Evolutionary conservation across 2,797 vertebrate genomes (phyloP), one percentile per base, ranked within the genome.

Genomic region (Sebastes hubbsi): DNA sequence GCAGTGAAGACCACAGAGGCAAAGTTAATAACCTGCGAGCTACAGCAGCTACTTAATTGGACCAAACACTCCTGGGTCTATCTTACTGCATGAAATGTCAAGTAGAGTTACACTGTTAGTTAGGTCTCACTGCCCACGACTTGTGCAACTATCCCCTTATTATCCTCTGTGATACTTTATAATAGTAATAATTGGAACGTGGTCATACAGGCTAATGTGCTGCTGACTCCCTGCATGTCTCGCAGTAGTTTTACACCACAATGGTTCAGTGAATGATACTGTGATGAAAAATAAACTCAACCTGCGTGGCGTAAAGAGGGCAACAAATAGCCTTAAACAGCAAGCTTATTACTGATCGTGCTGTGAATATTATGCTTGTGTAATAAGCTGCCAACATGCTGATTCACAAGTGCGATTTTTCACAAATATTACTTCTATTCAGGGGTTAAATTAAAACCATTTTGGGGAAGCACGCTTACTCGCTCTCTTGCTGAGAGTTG

Each of bases 41-140:
- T 10, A 32, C 83, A 80, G 88, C 77, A 77, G 77, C 72, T 60
- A 60, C 66, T 77, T 92, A 90, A 91, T 81, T 88, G 80, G 83
- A 80, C 72, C 73, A 73, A 87, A 90, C 71, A 81, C 78, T 85
- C 77, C 69, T 76, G 78, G 76, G 62, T 56, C 55, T 25, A 63
- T 60, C 62, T 74, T 64, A 36, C 70, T 46, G 75, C 22, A 81
- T 55, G 65, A 89, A 87, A 87, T 81, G 81, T 83, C 86, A 87
- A 84, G 71, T 61, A 8, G 58, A 70, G 76, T 62, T 74, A 82
- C 70, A 77, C 61, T 56, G 69, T 70, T 66, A 73, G 64, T 72
- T 64, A 56, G 66, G 74, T 80, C 75, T 83, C 74, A 24, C 62
- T 77, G 75, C 80, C 86, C 64, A 77, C 55, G 14, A 61, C 59